Percentiles rank a stretch among this genome's conserved stretches.
These are phyloP conservation scores for Leucopsar rothschildi DNA, from an alignment of 2,113 vertebrate species.

Conservation along the genomic window DNA sequence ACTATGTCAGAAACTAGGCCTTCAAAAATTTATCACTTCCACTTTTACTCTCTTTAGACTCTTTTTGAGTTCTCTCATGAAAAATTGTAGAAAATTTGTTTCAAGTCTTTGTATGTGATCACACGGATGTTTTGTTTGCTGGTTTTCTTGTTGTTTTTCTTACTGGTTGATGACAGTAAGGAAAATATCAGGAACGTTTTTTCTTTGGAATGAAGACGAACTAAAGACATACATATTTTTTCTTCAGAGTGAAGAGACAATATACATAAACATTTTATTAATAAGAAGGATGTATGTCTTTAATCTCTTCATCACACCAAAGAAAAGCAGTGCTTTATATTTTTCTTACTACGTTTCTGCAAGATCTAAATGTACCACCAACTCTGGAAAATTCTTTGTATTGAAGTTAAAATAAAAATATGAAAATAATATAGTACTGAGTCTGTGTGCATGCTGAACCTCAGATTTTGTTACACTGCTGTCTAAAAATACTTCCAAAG, in stretches of 20 bases:
- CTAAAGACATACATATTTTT: neutral
- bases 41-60: neutral
- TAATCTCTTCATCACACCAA: neutral
- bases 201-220: neutral
- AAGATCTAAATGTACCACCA: neutral
- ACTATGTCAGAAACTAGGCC: neutral
- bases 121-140: neutral
- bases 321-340: neutral
- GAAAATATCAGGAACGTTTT: neutral
- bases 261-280: neutral
- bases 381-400: neutral
- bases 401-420: neutral
- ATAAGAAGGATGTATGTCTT: neutral
- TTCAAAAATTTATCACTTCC: neutral
- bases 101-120: neutral
- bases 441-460: neutral
- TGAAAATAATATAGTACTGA: neutral
- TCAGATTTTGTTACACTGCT: neutral
- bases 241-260: neutral
- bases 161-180: neutral
- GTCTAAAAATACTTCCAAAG: neutral
- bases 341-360: neutral
- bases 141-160: neutral
- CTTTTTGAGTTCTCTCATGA: neutral
- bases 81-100: neutral